A percentile compares a stretch with the other conserved stretches of the same genome.
These are phyloP conservation scores for Hirtodrosophila confusa DNA, from an alignment of 2,888 invertebrate species.

Conservation along the genomic window DNA sequence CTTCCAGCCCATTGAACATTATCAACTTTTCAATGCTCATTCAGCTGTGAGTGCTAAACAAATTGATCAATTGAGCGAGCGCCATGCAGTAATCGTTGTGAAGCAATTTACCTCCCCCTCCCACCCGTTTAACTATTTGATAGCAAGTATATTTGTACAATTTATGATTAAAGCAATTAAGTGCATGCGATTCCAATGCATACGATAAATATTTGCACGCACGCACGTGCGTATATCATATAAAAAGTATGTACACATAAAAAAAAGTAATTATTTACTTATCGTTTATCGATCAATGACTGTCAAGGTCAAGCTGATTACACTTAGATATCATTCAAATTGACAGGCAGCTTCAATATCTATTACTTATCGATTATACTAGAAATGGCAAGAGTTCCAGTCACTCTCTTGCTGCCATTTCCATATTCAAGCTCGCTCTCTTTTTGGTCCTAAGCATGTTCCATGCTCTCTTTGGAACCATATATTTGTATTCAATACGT, in stretches of 20 bases:
- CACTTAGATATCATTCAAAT: constrained; percentile 6
- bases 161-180: constrained; percentile 23
- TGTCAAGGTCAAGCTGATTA: constrained; percentile 49
- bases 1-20: constrained; percentile 55
- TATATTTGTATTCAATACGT: constrained; percentile 23
- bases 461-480: not conserved
- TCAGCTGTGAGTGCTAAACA: constrained; percentile 48
- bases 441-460: not conserved
- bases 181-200: not conserved
- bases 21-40: constrained; percentile 36
- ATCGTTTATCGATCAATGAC: constrained; percentile 30
- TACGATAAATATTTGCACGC: not conserved
- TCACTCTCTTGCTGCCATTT: not conserved
- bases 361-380: constrained; percentile 27
- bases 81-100: constrained; percentile 3
- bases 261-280: no score
- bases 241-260: no score
- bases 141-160: constrained; percentile 22
- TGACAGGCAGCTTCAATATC: constrained; percentile 12
- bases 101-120: constrained; percentile 8
- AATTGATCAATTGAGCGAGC: constrained; percentile 53
- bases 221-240: constrained; percentile 30
- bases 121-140: constrained; percentile 2
- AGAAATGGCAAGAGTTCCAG: no score
- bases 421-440: no score